These are phyloP conservation scores for Nesometra sesokonis DNA, from an alignment of 35 echinoderm and acorn worm genomes.

Conservation along the genomic window DNA sequence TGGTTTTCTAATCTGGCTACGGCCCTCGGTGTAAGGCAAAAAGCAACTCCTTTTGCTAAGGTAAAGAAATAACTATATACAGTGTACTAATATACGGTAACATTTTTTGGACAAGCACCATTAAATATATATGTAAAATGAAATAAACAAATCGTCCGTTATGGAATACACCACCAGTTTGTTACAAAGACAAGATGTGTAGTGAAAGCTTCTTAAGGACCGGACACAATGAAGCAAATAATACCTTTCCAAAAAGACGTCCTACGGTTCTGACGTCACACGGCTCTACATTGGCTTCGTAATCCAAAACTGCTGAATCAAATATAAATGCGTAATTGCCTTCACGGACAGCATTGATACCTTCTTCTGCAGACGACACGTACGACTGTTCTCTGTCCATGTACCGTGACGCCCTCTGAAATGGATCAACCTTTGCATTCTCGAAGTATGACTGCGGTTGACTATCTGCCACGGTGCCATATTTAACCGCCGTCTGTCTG, in stretches of 20 bases:
- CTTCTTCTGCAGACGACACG: background rate
- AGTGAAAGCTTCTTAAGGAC: too few relatives aligned
- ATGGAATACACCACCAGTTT: too few relatives aligned
- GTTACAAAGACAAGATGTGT: too few relatives aligned
- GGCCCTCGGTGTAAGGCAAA: too few relatives aligned
- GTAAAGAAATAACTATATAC: too few relatives aligned
- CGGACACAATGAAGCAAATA: too few relatives aligned
- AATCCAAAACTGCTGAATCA: conserved; percentile 3
- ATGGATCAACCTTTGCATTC: background rate
- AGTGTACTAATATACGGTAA: too few relatives aligned
- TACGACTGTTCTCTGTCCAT: background rate
- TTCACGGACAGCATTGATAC: background rate
- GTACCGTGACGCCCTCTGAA: background rate
- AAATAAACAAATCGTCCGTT: too few relatives aligned
- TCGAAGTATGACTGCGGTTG: conserved; percentile 14
- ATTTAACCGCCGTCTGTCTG: background rate
- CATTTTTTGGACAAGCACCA: too few relatives aligned
- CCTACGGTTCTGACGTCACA: conserved; percentile 2
- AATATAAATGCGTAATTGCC: conserved; percentile 5
- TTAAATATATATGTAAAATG: too few relatives aligned
- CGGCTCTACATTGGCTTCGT: background rate
- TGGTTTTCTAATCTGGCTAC: too few relatives aligned
- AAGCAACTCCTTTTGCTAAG: too few relatives aligned
- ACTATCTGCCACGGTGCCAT: background rate
- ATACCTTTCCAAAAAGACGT: background rate